These are phyloP conservation scores for Trichomycterus rosablanca DNA, from an alignment of 2,113 vertebrate genomes.

Conservation along the genomic window DNA sequence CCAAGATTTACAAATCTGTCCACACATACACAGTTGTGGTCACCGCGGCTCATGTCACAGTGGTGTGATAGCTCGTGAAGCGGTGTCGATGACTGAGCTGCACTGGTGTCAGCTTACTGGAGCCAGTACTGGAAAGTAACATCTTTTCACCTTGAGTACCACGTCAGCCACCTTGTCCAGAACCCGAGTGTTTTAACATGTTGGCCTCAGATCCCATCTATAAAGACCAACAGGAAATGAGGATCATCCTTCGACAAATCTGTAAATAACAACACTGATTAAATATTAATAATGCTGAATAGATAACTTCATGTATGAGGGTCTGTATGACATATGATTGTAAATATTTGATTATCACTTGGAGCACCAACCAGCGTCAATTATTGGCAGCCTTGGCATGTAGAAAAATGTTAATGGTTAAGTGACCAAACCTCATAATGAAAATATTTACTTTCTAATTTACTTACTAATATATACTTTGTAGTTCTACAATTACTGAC, in stretches of 20 bases:
- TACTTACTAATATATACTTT: too few species aligned
- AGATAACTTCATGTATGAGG: too few species aligned
- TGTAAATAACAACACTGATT: slow-evolving; percentile 42
- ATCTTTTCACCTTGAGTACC: slow-evolving; percentile 47
- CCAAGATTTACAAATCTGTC: too few species aligned
- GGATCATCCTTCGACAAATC: too few species aligned
- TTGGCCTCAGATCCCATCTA: slow-evolving; percentile 41
- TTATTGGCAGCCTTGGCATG: too few species aligned
- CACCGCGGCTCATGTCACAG: slow-evolving; percentile 34
- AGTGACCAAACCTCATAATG: too few species aligned
- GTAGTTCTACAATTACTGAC: too few species aligned
- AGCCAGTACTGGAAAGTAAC: slow-evolving; percentile 48
- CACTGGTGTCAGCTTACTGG: slow-evolving; percentile 53
- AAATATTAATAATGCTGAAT: slow-evolving; percentile 58
- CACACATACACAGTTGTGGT: slow-evolving; percentile 20
- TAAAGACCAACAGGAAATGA: slow-evolving; percentile 47
- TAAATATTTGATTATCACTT: too few species aligned
- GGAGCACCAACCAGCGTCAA: too few species aligned
- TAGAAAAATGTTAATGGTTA: too few species aligned
- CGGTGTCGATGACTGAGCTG: slow-evolving; percentile 48
- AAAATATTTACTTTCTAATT: too few species aligned
- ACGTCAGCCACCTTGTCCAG: slow-evolving; percentile 33
- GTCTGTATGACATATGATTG: too few species aligned
- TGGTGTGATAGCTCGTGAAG: slow-evolving; percentile 33
- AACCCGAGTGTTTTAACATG: slow-evolving; percentile 48